phyloP scores from a whole-genome alignment of 2,113 vertebrate genomes.

The Sminthopsis crassicaudata region DNA sequence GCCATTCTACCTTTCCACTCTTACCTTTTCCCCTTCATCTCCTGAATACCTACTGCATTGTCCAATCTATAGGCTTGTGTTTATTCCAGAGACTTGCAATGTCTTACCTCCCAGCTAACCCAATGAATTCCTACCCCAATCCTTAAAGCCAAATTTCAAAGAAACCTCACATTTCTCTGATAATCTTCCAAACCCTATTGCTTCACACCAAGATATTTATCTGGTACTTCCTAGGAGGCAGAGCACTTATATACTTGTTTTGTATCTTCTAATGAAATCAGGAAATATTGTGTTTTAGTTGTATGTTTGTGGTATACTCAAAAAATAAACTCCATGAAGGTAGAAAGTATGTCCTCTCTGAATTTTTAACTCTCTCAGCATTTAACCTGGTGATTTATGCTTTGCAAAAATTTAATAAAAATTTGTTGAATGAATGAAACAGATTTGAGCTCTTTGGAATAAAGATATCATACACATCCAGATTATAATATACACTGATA shows the following conservation, averaged over 20 bases:
- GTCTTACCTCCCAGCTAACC: neutral
- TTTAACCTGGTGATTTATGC: neutral
- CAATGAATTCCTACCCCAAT: neutral
- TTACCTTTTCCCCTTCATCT: neutral
- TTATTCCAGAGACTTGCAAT: neutral
- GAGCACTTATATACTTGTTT: neutral
- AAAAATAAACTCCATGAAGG: neutral
- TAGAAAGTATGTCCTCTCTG: neutral
- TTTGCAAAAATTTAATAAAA: neutral
- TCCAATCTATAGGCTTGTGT: neutral
- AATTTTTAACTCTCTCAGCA: neutral
- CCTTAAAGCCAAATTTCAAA: neutral
- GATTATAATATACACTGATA: neutral
- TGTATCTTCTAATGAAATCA: neutral
- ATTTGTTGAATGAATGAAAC: neutral
- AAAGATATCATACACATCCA: neutral
- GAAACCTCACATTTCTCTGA: neutral
- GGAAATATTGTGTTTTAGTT: neutral
- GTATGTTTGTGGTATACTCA: neutral
- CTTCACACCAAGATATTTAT: neutral
- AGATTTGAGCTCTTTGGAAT: neutral
- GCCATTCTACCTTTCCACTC: neutral
- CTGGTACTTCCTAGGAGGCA: neutral
- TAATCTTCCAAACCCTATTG: neutral
- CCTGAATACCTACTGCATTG: neutral